Percentiles rank a stretch among this genome's conserved stretches.
Conservation (phyloP, 2,888 invertebrate species). For the Aphodius sticticus region DNA sequence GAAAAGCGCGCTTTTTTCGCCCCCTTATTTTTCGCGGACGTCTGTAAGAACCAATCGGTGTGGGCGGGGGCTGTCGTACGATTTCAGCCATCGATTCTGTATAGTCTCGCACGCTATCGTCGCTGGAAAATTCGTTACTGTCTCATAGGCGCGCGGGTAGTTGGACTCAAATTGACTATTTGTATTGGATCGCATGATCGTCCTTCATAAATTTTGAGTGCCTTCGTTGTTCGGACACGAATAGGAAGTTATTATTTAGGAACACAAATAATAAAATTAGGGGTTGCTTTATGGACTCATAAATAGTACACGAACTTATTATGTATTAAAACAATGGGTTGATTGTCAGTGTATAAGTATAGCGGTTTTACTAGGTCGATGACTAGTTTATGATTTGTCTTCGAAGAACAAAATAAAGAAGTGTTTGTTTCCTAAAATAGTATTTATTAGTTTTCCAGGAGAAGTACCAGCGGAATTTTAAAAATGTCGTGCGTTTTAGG, state of each 20-base stretch:
- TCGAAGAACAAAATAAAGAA: not conserved
- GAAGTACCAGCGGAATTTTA: no score
- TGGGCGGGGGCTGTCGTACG: constrained; percentile 8
- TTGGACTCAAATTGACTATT: constrained; percentile 4
- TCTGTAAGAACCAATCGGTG: constrained; percentile 14
- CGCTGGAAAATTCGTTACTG: not conserved
- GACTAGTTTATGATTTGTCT: not conserved
- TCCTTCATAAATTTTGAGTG: constrained; percentile 16
- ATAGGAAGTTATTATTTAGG: constrained; percentile 4
- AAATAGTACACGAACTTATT: not conserved
- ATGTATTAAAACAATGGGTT: not conserved
- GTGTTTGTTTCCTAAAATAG: not conserved
- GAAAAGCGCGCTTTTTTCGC: constrained; percentile 20
- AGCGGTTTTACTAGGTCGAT: not conserved
- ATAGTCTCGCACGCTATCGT: not conserved
- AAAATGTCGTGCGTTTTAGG: no score
- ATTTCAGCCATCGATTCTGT: not conserved
- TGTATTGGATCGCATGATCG: constrained; percentile 21
- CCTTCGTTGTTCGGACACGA: not conserved
- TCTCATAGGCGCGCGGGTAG: not conserved
- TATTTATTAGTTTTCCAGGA: no score
- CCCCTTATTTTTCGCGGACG: constrained; percentile 18
- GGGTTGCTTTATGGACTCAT: not conserved
- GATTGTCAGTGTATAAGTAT: not conserved
- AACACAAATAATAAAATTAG: not conserved